These are phyloP conservation scores for Myotis lucifugus DNA, from an alignment of 2,113 vertebrate species.

Conservation along the genomic window DNA sequence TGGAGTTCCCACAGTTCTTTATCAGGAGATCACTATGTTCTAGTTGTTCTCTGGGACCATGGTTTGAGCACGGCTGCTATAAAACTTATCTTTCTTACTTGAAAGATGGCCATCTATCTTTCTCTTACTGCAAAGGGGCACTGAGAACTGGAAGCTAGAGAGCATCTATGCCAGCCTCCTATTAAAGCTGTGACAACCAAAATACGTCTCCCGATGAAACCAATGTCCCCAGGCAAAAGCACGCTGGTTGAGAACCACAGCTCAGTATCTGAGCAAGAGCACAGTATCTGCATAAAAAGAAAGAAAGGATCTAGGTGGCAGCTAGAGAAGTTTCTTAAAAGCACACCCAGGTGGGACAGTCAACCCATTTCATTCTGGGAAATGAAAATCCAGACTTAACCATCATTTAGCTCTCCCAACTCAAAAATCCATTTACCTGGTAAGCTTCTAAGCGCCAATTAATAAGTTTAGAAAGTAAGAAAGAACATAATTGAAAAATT, in stretches of 20 bases:
- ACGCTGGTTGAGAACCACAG: neutral
- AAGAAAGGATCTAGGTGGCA: neutral
- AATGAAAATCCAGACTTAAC: constrained; percentile 1
- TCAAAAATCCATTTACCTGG: neutral
- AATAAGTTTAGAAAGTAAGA: neutral
- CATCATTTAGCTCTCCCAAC: neutral
- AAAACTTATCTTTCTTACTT: neutral
- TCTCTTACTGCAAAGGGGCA: neutral
- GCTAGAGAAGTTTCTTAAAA: neutral
- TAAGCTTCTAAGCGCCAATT: constrained; percentile 7
- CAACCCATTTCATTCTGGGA: neutral
- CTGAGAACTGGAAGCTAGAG: neutral
- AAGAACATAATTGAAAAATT: constrained; percentile 28
- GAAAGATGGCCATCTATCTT: neutral
- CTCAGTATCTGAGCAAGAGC: neutral
- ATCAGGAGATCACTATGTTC: constrained; percentile 30
- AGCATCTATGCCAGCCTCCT: neutral
- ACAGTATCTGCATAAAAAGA: neutral
- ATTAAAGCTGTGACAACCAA: neutral
- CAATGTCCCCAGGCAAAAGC: neutral
- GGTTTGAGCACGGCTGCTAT: constrained; percentile 25
- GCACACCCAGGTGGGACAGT: neutral
- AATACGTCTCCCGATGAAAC: neutral
- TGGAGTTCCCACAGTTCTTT: neutral
- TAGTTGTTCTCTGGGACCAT: neutral